phyloP scores from a whole-genome alignment of 2,113 vertebrate species.

The Vimba vimba region DNA sequence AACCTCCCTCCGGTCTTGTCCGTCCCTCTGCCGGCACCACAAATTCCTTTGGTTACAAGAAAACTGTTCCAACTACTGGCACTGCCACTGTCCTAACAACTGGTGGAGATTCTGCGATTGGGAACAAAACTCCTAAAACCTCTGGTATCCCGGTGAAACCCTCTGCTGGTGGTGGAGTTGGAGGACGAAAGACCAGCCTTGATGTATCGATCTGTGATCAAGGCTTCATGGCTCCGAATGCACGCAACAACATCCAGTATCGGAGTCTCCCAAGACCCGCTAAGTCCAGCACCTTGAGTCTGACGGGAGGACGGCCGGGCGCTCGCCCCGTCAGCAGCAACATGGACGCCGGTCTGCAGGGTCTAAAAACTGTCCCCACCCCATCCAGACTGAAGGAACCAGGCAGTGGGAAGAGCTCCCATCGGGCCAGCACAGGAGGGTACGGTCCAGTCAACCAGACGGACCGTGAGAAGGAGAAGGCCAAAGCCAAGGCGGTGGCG shows the following conservation, averaged over 20 bases:
- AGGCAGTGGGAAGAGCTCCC: conserved; percentile 53
- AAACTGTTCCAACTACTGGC: conserved; percentile 78
- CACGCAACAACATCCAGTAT: conserved; percentile 92
- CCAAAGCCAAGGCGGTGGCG: conserved; percentile 90
- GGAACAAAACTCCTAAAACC: conserved; percentile 86
- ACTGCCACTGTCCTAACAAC: conserved; percentile 78
- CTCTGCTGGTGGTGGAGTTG: conserved; percentile 66
- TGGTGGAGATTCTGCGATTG: conserved; percentile 71
- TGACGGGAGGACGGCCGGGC: conserved; percentile 79
- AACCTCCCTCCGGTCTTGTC: conserved; percentile 88
- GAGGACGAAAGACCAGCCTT: conserved; percentile 88
- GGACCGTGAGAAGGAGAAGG: conserved; percentile 89
- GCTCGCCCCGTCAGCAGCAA: conserved; percentile 86
- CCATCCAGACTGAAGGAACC: conserved; percentile 78
- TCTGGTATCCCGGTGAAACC: conserved; percentile 95
- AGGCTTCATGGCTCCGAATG: conserved; percentile 87
- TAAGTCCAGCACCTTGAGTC: conserved; percentile 91
- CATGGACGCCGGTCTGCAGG: conserved; percentile 84
- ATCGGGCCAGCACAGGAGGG: conserved; percentile 66
- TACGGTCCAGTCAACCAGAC: conserved; percentile 89
- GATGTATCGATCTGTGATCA: conserved; percentile 85
- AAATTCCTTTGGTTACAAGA: conserved; percentile 93
- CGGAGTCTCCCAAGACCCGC: conserved; percentile 94
- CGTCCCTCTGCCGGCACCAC: conserved; percentile 85
- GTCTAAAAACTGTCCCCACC: conserved; percentile 74